These are phyloP conservation scores for Amphiprion clarkii DNA, from an alignment of 2,797 vertebrate genomes.

Conservation along the genomic window DNA sequence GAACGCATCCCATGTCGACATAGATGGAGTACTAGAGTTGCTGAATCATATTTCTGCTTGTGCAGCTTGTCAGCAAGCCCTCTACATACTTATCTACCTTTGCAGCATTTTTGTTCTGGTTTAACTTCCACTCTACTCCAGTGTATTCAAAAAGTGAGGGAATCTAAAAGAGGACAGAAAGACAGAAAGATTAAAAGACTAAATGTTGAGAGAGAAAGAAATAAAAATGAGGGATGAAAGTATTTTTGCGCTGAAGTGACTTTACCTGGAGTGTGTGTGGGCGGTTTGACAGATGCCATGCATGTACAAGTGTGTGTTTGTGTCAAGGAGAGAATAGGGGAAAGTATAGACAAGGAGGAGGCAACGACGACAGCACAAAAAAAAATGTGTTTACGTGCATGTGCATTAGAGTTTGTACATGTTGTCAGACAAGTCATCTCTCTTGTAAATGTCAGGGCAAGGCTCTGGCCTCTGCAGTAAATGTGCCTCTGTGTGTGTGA, in stretches of 20 bases:
- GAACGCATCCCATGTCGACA: not conserved
- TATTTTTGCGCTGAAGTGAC: conserved; percentile 7
- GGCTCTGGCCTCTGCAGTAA: conserved; percentile 50
- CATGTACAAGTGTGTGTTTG: not conserved
- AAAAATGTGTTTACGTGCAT: conserved; percentile 1
- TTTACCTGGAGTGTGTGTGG: conserved; percentile 12
- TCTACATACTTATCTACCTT: conserved; percentile 17
- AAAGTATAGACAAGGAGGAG: not conserved
- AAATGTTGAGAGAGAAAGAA: conserved; percentile 2
- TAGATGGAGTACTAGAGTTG: no score
- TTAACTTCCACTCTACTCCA: not conserved
- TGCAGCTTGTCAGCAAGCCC: conserved; percentile 17
- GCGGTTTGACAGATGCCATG: conserved; percentile 10
- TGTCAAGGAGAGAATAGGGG: not conserved
- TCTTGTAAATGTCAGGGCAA: conserved; percentile 41
- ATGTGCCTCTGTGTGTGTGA: conserved; percentile 39
- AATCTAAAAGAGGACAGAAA: not conserved
- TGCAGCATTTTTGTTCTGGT: conserved; percentile 10
- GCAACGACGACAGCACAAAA: not conserved
- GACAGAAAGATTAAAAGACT: not conserved
- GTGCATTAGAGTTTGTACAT: conserved; percentile 9
- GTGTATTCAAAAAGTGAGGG: no score
- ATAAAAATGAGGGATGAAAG: conserved; percentile 5
- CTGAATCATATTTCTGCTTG: conserved; percentile 1
- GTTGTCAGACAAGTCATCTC: conserved; percentile 30